A percentile compares a stretch with the other conserved stretches of the same genome.
These are phyloP conservation scores for Parnassius glacialis DNA, from an alignment of 2,888 invertebrate species.

Conservation along the genomic window DNA sequence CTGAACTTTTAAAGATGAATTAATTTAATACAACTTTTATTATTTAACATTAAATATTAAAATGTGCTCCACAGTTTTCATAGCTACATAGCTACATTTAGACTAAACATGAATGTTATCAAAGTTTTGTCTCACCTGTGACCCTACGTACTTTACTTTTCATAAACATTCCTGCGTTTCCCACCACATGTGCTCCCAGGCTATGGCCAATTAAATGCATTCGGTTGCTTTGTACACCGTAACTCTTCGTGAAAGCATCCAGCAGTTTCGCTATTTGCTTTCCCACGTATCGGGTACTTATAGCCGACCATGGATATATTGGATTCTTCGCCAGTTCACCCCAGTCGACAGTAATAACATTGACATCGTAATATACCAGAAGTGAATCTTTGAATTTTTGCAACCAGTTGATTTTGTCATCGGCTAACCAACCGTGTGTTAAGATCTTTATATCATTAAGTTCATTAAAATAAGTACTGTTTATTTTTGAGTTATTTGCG, in stretches of 20 bases:
- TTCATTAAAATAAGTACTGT: slow-evolving; percentile 59
- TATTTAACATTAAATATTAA: no score
- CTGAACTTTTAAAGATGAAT: no score
- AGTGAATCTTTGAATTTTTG: slow-evolving; percentile 66
- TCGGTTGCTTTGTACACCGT: slow-evolving; percentile 39
- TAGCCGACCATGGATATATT: slow-evolving; percentile 65
- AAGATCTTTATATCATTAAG: slow-evolving; percentile 69
- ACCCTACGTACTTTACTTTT: slow-evolving; percentile 73
- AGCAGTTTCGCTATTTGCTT: slow-evolving; percentile 56
- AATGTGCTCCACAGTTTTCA: no score
- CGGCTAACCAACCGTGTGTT: slow-evolving; percentile 79
- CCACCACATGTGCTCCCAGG: slow-evolving; percentile 82
- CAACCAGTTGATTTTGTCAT: slow-evolving; percentile 57
- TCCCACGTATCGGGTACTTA: slow-evolving; percentile 68
- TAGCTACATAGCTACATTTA: no score
- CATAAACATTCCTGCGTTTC: slow-evolving; percentile 77
- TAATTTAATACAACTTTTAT: no score
- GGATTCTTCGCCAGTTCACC: slow-evolving; percentile 57
- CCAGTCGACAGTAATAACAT: slow-evolving; percentile 78
- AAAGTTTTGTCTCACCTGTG: slow-evolving; percentile 67
- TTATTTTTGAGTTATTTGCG: slow-evolving; percentile 36
- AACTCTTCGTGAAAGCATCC: slow-evolving; percentile 42
- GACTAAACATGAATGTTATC: no score
- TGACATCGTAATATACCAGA: slow-evolving; percentile 61
- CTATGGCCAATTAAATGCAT: slow-evolving; percentile 78